Base-by-base conservation (phyloP, 2,113 vertebrate genomes). In the Salvelinus sp. region DNA sequence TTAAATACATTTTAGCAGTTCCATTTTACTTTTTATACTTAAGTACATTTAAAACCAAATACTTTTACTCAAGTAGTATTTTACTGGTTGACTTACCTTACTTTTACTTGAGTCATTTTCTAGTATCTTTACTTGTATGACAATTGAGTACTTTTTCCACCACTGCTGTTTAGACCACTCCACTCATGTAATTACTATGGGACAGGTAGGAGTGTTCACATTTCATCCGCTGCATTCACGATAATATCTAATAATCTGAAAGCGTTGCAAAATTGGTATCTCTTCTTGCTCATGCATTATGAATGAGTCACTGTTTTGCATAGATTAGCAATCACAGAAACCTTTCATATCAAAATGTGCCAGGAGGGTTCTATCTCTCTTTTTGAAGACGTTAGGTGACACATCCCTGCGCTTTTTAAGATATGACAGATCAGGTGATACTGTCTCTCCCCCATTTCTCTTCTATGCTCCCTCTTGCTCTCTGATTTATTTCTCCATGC, bases 261-360 rank as follows among this genome's bases (percentile, higher is more conserved):
- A 93, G 92, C 91, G 78, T 91, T 88, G 90, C 89, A 92, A 92
- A 94, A 93, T 90, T 90, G 89, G 86, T 91, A 91, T 94, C 93
- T 91, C 80, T 82, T 87, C 16, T 18, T 87, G 86, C 92, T 93
- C 91, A 93, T 94, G 91, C 89, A 93, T 94, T 93, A 94, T 93
- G 92, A 93, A 94, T 93, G 91, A 90, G 91, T 74, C 80, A 81
- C 91, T 93, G 93, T 92, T 92, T 93, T 92, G 91, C 91, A 93
- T 94, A 93, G 93, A 94, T 94, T 93, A 93, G 92, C 90, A 94
- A 94, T 94, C 91, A 89, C 91, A 89, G 85, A 89, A 90, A 92
- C 90, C 87, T 90, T 90, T 89, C 81, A 82, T 86, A 90, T 88
- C 88, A 91, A 91, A 88, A 83, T 86, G 79, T 84, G 85, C 88